Conservation (phyloP, 2,113 vertebrate species). For the Perognathus longimembris region DNA sequence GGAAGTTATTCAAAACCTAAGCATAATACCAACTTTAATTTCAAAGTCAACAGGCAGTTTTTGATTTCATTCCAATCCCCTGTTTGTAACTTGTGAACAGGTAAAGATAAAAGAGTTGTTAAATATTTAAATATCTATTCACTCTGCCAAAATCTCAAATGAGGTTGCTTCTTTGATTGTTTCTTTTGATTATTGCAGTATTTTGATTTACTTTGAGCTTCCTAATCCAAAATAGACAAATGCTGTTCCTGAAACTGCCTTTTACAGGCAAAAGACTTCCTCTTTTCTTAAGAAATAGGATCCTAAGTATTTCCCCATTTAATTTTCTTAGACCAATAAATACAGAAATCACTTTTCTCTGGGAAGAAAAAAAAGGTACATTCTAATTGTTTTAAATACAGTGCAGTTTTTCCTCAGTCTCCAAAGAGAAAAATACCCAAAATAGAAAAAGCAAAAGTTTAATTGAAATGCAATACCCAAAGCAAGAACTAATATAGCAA, state of each 20-base stretch:
- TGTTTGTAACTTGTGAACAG: constrained; percentile 66
- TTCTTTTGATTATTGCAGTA: constrained; percentile 66
- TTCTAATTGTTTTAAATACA: constrained; percentile 56
- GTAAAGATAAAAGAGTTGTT: constrained; percentile 64
- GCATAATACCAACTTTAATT: constrained; percentile 38
- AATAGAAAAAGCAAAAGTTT: constrained; percentile 69
- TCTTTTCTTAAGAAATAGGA: constrained; percentile 45
- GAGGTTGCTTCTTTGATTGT: constrained; percentile 69
- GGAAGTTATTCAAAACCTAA: constrained; percentile 41
- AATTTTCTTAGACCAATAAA: constrained; percentile 53
- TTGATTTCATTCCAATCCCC: constrained; percentile 51
- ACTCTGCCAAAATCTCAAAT: constrained; percentile 59
- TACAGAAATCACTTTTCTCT: constrained; percentile 52
- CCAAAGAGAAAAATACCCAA: constrained; percentile 39
- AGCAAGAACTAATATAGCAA: constrained; percentile 71
- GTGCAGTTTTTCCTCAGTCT: constrained; percentile 52
- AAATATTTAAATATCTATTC: constrained; percentile 75
- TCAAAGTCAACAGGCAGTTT: constrained; percentile 63
- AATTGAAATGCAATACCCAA: constrained; percentile 77
- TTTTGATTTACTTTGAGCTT: constrained; percentile 71
- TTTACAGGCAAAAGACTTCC: constrained; percentile 28
- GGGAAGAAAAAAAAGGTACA: not conserved
- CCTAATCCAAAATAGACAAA: constrained; percentile 60
- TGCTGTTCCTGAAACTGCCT: constrained; percentile 50
- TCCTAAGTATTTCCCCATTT: constrained; percentile 48